Base-by-base conservation (phyloP, 2,797 vertebrate genomes). In the Botia almorhae region DNA sequence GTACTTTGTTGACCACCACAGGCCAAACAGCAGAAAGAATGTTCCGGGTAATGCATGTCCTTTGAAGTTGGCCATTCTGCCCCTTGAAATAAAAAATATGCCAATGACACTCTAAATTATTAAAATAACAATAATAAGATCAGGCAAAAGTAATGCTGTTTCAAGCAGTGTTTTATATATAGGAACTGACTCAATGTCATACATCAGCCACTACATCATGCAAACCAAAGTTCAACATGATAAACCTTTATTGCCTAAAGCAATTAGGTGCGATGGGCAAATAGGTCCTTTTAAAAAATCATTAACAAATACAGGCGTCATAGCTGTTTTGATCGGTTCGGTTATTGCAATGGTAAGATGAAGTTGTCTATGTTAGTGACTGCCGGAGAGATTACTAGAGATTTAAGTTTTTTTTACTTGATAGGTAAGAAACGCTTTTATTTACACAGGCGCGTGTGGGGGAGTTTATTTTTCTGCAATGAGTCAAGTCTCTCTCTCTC, bases 11-110 rank as follows among this genome's bases (percentile, higher is more conserved):
- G 95, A 95, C 89, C 97, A 95, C 96, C 96, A 99, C 19, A 98
- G 85, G 14, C 97, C 98, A 68, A 93, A 92, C 4, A 99, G 60
- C 19, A 98, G 80, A 90, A 98, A 99, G 87, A 99, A 98, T 14
- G 93, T 93, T 53, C 98, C 98, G 0, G 98, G 98, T 55, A 99
- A 94, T 0, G 96, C 96, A 0, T 99, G 98, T 60, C 98, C 98
- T 90, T 97, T 95, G 83, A 99, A 99, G 91, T 96, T 98, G 0
- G 96, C 98, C 98, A 99, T 99, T 53, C 63, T 56, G 48, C 65
- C 43, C 12, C 50, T 63, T 4, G 1, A 33, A 71, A 53, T n/a
- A 11, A 55, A 14, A 51, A 50, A 65, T 21, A 26, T 67, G 17
- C 33, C 23, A 26, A 26, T 26, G 23, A 26, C 23, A 26, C 23